A percentile compares a stretch with the other conserved stretches of the same genome.
phyloP scores from a whole-genome alignment of 1,140 invertebrate genomes.

The Dreissena rostriformis region DNA sequence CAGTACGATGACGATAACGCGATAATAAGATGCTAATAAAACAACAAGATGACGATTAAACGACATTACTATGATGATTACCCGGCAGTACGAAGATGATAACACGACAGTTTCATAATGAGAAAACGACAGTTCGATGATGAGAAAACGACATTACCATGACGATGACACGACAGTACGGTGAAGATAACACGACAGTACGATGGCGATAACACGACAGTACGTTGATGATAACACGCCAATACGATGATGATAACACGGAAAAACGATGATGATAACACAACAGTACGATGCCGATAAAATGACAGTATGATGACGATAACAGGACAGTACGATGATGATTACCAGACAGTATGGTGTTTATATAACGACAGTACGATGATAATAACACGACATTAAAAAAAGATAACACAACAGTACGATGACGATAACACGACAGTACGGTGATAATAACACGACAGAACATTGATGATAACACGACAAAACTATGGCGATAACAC shows the following conservation, averaged over 20 bases:
- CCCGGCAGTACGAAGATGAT: neutral
- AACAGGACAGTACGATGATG: neutral
- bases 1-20: neutral
- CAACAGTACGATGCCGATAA: neutral
- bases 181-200: neutral
- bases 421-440: neutral
- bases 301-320: neutral
- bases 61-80: neutral
- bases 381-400: neutral
- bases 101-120: neutral
- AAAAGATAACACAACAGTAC: neutral
- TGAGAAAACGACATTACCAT: neutral
- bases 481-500: neutral
- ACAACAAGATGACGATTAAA: neutral
- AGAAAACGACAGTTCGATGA: neutral
- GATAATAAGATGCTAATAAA: neutral
- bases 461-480: neutral
- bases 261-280: neutral
- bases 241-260: neutral
- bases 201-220: neutral
- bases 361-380: neutral
- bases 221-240: neutral
- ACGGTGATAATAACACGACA: neutral
- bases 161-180: neutral
- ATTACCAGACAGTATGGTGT: neutral